Evolutionary conservation across 1,140 invertebrate genomes (phyloP), one percentile per base, ranked within the genome.

Genomic region (Ceratina calcarata): DNA sequence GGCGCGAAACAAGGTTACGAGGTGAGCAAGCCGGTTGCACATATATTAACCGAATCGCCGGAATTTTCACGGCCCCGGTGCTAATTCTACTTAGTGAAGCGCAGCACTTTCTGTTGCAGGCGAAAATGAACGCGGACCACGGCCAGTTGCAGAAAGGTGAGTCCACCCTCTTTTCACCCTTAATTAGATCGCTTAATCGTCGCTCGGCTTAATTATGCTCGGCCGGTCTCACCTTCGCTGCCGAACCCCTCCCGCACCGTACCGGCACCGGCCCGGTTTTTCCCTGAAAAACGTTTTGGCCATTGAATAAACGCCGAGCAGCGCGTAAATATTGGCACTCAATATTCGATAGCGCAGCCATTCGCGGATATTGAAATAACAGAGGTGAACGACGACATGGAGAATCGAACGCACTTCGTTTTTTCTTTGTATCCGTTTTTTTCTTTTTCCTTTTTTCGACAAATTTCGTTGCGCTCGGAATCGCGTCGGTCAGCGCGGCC

Each of bases 1-100:
- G 92, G 92, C 83, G 86, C 93, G 70, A 94, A 94, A 87, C 94
- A 94, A 89, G 94, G 94, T 89, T 94, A 94, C 89, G 94, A 94
- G 91, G 92, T 93, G 88, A 92, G 91, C 88, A 62, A 83, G 80
- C 58, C 64, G 67, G 66, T 84, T 70, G 72, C 66, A 79, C 83
- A 84, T 79, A 85, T 87, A 71, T 87, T 57, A 81, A 58, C 61
- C 53, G 78, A 70, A 61, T 61, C 49, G 82, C 72, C 62, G 64
- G 45, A 66, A 82, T 84, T 81, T 81, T 68, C 80, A 75, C 64
- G 62, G 55, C 18, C 75, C 67, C 70, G 67, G 84, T 85, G 84
- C 84, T 86, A 85, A 86, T 91, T 91, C 90, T 91, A 91, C 90
- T 91, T 93, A 88, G 87, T 93, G 86, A 93, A 89, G 86, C 87